Conservation (phyloP, 2,888 invertebrate genomes). For the Taphrorychus bicolor region DNA sequence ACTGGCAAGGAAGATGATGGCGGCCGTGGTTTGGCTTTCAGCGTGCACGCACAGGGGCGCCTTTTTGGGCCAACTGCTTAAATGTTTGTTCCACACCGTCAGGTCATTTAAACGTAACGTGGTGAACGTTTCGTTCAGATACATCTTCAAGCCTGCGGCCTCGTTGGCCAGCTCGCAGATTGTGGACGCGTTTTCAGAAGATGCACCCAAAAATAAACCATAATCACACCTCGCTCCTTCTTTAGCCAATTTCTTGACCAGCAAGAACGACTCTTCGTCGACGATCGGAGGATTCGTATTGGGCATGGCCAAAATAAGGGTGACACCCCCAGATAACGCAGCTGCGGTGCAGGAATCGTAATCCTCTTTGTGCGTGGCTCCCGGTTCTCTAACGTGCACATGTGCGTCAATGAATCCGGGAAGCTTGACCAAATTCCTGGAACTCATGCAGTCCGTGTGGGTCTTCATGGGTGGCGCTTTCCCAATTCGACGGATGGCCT, state of each 20-base stretch:
- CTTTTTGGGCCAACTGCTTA: conserved; percentile 91
- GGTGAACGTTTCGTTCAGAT: conserved; percentile 95
- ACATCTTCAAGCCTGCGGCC: conserved; percentile 95
- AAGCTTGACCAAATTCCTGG: conserved; percentile 83
- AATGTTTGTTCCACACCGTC: conserved; percentile 91
- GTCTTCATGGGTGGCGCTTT: conserved; percentile 87
- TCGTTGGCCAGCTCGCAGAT: conserved; percentile 78
- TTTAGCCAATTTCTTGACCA: conserved; percentile 84
- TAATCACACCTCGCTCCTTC: conserved; percentile 93
- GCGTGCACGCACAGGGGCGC: conserved; percentile 96
- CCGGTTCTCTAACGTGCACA: conserved; percentile 98
- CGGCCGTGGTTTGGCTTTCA: conserved; percentile 94
- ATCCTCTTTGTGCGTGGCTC: conserved; percentile 96
- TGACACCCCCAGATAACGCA: conserved; percentile 75
- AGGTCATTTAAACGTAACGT: conserved; percentile 88
- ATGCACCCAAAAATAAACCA: conserved; percentile 81
- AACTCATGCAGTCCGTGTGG: conserved; percentile 96
- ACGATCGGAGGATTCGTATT: conserved; percentile 94
- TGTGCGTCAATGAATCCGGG: conserved; percentile 99
- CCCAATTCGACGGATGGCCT: conserved; percentile 81
- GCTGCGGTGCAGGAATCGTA: conserved; percentile 92
- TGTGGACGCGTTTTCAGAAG: conserved; percentile 77
- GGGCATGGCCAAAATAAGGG: conserved; percentile 97
- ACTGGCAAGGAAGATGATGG: conserved; percentile 87
- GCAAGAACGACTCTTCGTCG: conserved; percentile 78